phyloP scores from a whole-genome alignment of 2,888 invertebrate genomes.

The Vesta saturnalis region DNA sequence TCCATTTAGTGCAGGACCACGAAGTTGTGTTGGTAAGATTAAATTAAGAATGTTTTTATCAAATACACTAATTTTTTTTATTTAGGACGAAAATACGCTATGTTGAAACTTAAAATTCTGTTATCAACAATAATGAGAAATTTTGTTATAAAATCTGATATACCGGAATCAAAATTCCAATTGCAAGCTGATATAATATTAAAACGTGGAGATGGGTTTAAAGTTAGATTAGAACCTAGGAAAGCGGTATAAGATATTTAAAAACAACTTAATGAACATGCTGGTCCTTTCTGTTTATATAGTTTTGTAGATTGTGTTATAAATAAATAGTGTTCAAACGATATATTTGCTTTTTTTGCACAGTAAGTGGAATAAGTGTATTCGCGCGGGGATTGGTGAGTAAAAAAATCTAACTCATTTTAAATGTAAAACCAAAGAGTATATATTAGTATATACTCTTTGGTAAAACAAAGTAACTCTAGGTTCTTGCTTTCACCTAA shows the following conservation, averaged over 20 bases:
- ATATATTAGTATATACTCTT: no score
- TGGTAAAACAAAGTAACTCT: no score
- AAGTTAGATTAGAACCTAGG: slow-evolving; percentile 75
- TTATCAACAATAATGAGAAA: slow-evolving; percentile 77
- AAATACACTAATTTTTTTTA: background rate
- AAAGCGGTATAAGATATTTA: slow-evolving; percentile 51
- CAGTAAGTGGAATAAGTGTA: no score
- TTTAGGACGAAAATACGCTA: slow-evolving; percentile 12
- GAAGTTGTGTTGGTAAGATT: slow-evolving; percentile 77
- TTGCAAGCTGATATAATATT: slow-evolving; percentile 79
- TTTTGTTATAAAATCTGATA: slow-evolving; percentile 70
- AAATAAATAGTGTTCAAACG: no score
- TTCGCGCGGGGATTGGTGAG: no score
- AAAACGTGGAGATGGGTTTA: slow-evolving; percentile 78
- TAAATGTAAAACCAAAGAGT: no score
- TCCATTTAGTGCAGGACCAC: slow-evolving; percentile 83
- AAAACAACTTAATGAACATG: background rate
- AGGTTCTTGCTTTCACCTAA: no score
- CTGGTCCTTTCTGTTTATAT: no score
- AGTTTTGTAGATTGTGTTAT: no score
- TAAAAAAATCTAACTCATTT: no score
- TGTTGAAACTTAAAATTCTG: slow-evolving; percentile 51
- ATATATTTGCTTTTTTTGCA: no score
- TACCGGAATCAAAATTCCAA: slow-evolving; percentile 73
- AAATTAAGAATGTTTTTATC: background rate